Evolutionary conservation across 2,888 invertebrate genomes (phyloP), one percentile per base, ranked within the genome.

Genomic region (Drosophila engyochracea): DNA sequence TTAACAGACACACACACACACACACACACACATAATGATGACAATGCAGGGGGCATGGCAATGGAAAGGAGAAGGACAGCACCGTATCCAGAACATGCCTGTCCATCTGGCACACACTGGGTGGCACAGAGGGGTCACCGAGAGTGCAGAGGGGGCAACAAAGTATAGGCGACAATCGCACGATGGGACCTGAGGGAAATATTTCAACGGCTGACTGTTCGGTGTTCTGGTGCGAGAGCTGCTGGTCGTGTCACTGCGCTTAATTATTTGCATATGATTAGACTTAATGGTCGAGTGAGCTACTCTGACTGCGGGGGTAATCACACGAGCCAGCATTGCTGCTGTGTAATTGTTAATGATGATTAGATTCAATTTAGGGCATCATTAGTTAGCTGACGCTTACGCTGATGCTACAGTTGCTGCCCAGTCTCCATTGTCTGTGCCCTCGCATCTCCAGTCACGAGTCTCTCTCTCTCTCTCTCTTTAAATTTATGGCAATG

Each of bases 361-460:
- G 93, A 93, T 93, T 93, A 93, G 93, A 93, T 91, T 93, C 93
- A 93, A 93, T 93, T 93, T 93, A 91, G 90, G 91, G 92, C 92
- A 92, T 92, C 93, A 93, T 93, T 93, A 93, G 93, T 90, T 91
- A 88, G 84, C 91, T 84, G 89, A 83, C 90, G 19, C 41, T 22
- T 12, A 47, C 7, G 47, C 47, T 16, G 79, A 74, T 65, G 70
- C 72, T 70, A 72, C 73, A 76, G 76, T 76, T 52, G 62, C 65
- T 37, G 49, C 72, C 39, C 37, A n/a, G 14, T n/a, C 28, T 57
- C 37, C 59, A 77, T 82, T 83, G 82, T 80, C 74, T 63, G 54
- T 62, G 68, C 59, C 54, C 74, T 70, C 51, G 44, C 52, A 41
- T 41, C 58, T 41, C 22, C 31, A 41, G 57, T 31, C 52, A 39